Evolutionary conservation across 2,113 vertebrate genomes (phyloP), one percentile per base, ranked within the genome.

Genomic region (Anas platyrhynchos): DNA sequence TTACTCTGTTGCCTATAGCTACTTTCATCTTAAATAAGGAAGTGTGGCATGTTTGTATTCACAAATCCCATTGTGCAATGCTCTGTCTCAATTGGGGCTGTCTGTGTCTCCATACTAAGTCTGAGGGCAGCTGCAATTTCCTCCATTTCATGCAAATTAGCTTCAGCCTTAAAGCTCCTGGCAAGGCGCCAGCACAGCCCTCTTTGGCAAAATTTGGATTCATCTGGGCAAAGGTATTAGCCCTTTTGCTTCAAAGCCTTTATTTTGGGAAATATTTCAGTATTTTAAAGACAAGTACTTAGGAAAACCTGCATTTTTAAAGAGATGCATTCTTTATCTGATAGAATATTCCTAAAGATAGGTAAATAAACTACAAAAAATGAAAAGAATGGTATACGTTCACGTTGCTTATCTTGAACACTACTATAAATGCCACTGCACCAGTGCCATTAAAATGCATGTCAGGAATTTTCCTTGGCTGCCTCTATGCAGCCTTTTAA

Each of bases 71-170:
- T 91, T 83, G 91, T 91, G 88, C 89, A 86, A 77, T 85, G 88
- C 83, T 93, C 77, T 94, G 78, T 95, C 95, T 96, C 91, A 92
- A 78, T 87, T 91, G 85, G 61, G 66, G 75, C 85, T 92, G 85
- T 82, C 94, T 92, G 89, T 94, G 86, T 88, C 91, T 94, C 92
- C 88, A 91, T 92, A 95, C 88, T 82, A 85, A 96, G 88, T 96
- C 94, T 69, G 50, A 79, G 86, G 86, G 91, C 94, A 96, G 91
- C 94, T 97, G 92, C 88, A 95, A 96, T 97, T 97, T 97, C 94
- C 96, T 96, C 95, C 94, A 94, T 96, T 96, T 91, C 95, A 96
- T 96, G 96, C 94, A 97, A 97, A 96, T 97, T 95, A 94, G 65
- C 89, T 75, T 88, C 85, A 94, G 52, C 80, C 87, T 77, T 91